Evolutionary conservation across 2,797 vertebrate species (phyloP), one percentile per base, ranked within the genome.

Genomic region (Sebastes kiyomatsui): DNA sequence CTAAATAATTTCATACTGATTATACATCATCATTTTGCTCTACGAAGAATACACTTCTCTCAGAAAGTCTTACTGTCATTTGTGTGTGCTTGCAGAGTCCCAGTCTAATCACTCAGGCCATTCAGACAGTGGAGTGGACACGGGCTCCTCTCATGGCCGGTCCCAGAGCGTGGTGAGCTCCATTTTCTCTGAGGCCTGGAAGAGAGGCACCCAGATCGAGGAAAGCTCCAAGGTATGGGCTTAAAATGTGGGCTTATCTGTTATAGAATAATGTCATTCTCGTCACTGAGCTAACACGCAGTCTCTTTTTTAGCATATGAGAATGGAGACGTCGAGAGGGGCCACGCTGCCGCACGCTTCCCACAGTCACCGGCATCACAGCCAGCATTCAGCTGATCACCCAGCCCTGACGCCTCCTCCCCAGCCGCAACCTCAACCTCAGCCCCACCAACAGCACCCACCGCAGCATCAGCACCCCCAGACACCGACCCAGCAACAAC

Each of bases 131-230:
- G 98, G 98, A 0, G 96, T 99, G 78, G 97, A 97, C 8, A 97
- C 97, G 2, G 94, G 97, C 25, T 96, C 96, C 22, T 96, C 96
- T 77, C 98, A 99, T 9, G 88, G 96, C 11, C 97, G 98, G 20
- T 99, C 98, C 55, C 98, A 99, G 89, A 99, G 98, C 79, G 97
- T 97, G 9, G 98, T 99, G 89, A 99, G 98, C 94, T 99, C 98
- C 87, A 98, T 99, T 90, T 99, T 99, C 91, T 99, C 98, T 0
- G 98, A 99, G 91, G 98, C 98, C 87, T 99, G 98, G 98, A 99
- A 98, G 85, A 96, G 98, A 82, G 98, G 98, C 5, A 99, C 98
- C 14, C 98, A 99, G 95, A 94, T 99, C 73, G 98, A 99, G 87
- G 98, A 99, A 79, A 97, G 92, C 91, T 96, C 95, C 89, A 99